phyloP scores from a whole-genome alignment of 1,140 invertebrate species.

The Matsumurasca onukii region DNA sequence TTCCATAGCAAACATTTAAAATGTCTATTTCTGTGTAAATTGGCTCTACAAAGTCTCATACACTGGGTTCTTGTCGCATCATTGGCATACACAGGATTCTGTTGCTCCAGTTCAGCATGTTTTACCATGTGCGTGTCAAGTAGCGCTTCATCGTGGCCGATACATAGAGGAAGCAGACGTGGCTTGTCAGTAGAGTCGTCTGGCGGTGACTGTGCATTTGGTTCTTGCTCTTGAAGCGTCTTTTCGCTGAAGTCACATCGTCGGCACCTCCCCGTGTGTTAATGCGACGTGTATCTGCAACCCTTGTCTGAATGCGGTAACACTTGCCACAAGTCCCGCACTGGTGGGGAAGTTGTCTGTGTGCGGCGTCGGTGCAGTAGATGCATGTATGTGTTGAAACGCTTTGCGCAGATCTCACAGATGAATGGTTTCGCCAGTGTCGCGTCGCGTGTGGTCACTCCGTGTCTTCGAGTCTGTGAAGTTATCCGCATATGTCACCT shows the following conservation, averaged over 20 bases:
- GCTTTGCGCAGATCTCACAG: conserved; percentile 42
- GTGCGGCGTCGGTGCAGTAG: conserved; percentile 55
- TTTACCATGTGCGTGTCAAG: conserved; percentile 22
- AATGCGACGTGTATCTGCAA: conserved; percentile 49
- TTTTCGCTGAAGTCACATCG: conserved; percentile 48
- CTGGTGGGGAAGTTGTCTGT: conserved; percentile 52
- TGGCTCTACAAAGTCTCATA: no score
- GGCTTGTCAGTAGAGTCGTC: conserved; percentile 38
- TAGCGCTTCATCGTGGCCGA: conserved; percentile 23
- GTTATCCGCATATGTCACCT: conserved; percentile 56
- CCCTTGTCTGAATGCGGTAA: conserved; percentile 54
- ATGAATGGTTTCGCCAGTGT: conserved; percentile 41
- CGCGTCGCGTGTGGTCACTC: conserved; percentile 47
- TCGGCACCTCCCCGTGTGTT: conserved; percentile 38
- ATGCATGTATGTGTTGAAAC: conserved; percentile 55
- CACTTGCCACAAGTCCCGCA: conserved; percentile 51
- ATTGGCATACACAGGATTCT: no score
- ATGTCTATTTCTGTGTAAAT: no score
- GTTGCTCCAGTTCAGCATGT: no score
- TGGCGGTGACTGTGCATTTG: conserved; percentile 49
- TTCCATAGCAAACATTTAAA: no score
- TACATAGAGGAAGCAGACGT: conserved; percentile 29
- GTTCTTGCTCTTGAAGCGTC: no score
- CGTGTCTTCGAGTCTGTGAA: conserved; percentile 54
- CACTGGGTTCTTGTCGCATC: no score